Percentiles rank a stretch among this genome's conserved stretches.
Evolutionary conservation across 2,797 vertebrate species (phyloP).

Genomic region (Melopsittacus undulatus): DNA sequence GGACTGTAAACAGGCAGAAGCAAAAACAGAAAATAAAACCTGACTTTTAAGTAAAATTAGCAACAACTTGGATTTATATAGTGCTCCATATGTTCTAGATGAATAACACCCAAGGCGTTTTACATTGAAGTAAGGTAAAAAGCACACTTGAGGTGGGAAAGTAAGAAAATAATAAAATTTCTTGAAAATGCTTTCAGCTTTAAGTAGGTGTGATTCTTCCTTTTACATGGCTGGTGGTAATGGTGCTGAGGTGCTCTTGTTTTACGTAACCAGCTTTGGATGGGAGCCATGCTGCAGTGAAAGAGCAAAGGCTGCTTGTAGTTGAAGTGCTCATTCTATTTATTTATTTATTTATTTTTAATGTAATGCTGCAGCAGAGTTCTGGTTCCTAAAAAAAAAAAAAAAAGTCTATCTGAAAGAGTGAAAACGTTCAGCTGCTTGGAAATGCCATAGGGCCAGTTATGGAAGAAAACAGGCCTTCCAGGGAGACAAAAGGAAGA

Average conservation of each 20-base stretch:
- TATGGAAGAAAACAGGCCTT: background rate
- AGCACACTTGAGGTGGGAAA: constrained; percentile 4
- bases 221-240: constrained; percentile 57
- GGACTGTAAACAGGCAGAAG: constrained; percentile 70
- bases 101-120: constrained; percentile 64
- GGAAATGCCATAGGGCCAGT: background rate
- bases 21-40: constrained; percentile 75
- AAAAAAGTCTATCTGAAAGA: background rate
- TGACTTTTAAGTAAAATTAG: constrained; percentile 77
- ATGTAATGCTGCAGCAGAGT: background rate
- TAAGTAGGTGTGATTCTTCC: constrained; percentile 67
- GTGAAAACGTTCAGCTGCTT: background rate
- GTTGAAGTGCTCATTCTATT: background rate
- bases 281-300: constrained; percentile 57
- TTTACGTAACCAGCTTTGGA: constrained; percentile 74
- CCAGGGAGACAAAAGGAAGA: background rate
- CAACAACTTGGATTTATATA: constrained; percentile 75
- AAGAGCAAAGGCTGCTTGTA: constrained; percentile 55
- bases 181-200: constrained; percentile 69
- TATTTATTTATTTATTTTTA: background rate
- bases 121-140: constrained; percentile 62
- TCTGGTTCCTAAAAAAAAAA: background rate
- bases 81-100: constrained; percentile 70
- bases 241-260: constrained; percentile 63
- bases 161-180: constrained; percentile 71